Evolutionary conservation across 23 tunicate species (phyloP).

Genomic region (Ascidia mentula): DNA sequence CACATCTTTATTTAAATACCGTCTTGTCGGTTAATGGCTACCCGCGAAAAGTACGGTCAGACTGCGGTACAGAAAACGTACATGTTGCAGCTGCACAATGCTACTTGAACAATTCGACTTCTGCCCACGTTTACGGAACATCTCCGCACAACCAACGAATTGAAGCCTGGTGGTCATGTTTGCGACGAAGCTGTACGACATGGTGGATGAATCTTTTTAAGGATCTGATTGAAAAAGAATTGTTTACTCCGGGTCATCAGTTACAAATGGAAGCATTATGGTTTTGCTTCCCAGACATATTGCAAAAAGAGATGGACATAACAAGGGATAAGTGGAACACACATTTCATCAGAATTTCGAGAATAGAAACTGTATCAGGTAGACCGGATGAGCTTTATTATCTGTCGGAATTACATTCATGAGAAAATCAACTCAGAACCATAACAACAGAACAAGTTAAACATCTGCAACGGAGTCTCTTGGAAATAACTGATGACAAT

Average conservation of each 20-base stretch:
- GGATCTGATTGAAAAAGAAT: slow-evolving; percentile 6
- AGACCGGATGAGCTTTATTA: slow-evolving; percentile 18
- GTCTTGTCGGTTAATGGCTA: not conserved
- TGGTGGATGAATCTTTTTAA: slow-evolving; percentile 25
- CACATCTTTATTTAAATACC: not conserved
- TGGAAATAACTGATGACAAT: too few relatives aligned
- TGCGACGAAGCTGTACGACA: slow-evolving; percentile 4
- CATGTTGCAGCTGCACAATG: slow-evolving; percentile 16
- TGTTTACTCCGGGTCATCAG: too few relatives aligned
- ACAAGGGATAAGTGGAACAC: slow-evolving; percentile 4
- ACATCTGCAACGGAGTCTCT: not conserved
- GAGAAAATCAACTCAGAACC: not conserved
- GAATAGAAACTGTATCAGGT: slow-evolving; percentile 15
- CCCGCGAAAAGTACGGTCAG: slow-evolving; percentile 6
- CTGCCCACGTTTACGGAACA: slow-evolving; percentile 19
- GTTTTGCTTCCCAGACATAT: slow-evolving; percentile 2
- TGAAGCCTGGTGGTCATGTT: slow-evolving; percentile 32
- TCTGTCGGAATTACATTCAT: slow-evolving; percentile 11
- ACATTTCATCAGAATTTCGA: slow-evolving; percentile 9
- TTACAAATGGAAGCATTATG: slow-evolving; percentile 21
- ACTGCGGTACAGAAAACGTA: slow-evolving; percentile 22
- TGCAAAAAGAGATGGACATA: slow-evolving; percentile 1
- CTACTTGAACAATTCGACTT: not conserved
- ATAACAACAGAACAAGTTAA: not conserved
- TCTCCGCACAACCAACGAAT: slow-evolving; percentile 25